These are phyloP conservation scores for Unio delphinus DNA, from an alignment of 2,888 invertebrate species.

Conservation along the genomic window DNA sequence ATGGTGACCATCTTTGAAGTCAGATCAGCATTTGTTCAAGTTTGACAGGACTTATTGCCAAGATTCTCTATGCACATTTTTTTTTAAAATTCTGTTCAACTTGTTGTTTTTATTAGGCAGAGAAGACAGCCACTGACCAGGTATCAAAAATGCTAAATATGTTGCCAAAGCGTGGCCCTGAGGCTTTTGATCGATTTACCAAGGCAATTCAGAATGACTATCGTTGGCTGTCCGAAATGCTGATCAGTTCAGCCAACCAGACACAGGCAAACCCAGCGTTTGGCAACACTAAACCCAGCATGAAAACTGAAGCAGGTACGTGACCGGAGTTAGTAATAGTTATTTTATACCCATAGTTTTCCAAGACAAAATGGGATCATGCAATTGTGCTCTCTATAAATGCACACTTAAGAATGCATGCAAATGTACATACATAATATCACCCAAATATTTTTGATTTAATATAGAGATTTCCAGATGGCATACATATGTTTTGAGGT, in stretches of 20 bases:
- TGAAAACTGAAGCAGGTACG: slow-evolving; percentile 10
- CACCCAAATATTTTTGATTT: too few species aligned
- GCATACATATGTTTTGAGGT: too few species aligned
- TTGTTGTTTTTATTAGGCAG: slow-evolving; percentile 25
- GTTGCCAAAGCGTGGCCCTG: slow-evolving; percentile 54
- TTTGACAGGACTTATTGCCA: too few species aligned
- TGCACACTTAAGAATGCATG: too few species aligned
- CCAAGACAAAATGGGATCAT: too few species aligned
- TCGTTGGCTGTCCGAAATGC: slow-evolving; percentile 51
- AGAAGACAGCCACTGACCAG: slow-evolving; percentile 44
- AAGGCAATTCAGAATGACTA: slow-evolving; percentile 44
- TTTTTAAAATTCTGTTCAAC: too few species aligned
- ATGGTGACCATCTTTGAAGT: too few species aligned
- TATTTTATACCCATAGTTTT: neutral
- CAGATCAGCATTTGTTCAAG: too few species aligned
- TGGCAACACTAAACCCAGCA: slow-evolving; percentile 18
- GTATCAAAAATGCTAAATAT: slow-evolving; percentile 50
- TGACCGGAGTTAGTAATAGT: neutral
- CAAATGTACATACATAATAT: too few species aligned
- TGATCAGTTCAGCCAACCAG: slow-evolving; percentile 27
- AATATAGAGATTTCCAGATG: too few species aligned
- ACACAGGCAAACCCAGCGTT: slow-evolving; percentile 10
- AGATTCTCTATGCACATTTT: too few species aligned
- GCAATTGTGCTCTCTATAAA: too few species aligned
- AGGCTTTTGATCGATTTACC: slow-evolving; percentile 51